phyloP scores from a whole-genome alignment of 2,113 vertebrate species.

The Eidolon helvum region DNA sequence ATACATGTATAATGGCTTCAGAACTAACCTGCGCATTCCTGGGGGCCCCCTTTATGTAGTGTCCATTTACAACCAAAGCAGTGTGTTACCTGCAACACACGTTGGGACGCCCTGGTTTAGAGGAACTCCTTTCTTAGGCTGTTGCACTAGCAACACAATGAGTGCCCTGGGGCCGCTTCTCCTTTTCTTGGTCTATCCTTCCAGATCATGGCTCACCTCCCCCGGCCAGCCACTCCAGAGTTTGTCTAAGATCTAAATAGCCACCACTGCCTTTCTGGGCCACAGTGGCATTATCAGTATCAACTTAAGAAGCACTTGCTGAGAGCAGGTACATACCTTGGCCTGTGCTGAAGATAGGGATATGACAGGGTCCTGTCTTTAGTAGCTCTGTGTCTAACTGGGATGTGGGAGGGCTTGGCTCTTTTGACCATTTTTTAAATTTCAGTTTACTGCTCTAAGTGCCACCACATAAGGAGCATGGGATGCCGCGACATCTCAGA shows the following conservation, averaged over 20 bases:
- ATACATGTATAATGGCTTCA: neutral
- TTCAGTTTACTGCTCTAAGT: neutral
- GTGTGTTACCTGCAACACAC: neutral
- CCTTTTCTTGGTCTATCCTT: neutral
- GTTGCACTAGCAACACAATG: neutral
- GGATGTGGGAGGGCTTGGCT: fast-evolving
- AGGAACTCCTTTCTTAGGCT: neutral
- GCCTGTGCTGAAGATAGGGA: neutral
- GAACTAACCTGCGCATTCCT: neutral
- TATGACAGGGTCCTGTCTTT: neutral
- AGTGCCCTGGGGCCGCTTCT: neutral
- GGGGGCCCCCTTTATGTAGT: neutral
- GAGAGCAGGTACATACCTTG: neutral
- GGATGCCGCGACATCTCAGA: neutral
- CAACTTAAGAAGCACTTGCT: neutral
- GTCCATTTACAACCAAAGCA: neutral
- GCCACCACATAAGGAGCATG: neutral
- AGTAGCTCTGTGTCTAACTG: neutral
- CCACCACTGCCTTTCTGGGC: neutral
- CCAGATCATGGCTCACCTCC: neutral
- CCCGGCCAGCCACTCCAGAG: neutral
- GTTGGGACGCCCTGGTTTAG: neutral
- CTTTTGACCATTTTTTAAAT: neutral
- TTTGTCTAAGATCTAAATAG: neutral
- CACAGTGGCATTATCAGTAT: neutral